Conservation (phyloP, 1,140 invertebrate species). For the Drosophila rufa region DNA sequence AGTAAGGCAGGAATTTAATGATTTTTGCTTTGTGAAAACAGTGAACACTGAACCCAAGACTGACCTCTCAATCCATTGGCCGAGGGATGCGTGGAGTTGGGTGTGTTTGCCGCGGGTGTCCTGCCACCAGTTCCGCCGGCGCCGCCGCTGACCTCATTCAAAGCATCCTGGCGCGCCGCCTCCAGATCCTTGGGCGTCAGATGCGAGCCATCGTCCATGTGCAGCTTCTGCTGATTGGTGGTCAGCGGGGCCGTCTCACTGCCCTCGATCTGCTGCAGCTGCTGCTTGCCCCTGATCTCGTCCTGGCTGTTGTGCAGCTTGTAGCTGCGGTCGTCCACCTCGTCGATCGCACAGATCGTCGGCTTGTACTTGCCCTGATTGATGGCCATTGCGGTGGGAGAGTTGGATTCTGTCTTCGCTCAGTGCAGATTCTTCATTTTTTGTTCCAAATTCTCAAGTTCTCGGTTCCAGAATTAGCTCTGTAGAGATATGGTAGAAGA, state of each 20-base stretch:
- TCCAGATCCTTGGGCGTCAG: constrained; percentile 74
- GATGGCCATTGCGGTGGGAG: constrained; percentile 57
- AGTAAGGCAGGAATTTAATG: not conserved
- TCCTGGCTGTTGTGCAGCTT: constrained; percentile 67
- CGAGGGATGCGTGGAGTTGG: constrained; percentile 68
- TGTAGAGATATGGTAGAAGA: not conserved
- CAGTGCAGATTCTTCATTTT: constrained; percentile 26
- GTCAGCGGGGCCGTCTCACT: constrained; percentile 81
- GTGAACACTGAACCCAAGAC: not conserved
- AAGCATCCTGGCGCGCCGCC: constrained; percentile 64
- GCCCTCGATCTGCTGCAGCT: constrained; percentile 72
- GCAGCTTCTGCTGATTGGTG: constrained; percentile 79
- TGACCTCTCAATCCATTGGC: constrained; percentile 80
- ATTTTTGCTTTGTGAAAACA: not conserved
- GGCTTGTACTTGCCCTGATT: constrained; percentile 83
- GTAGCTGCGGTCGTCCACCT: constrained; percentile 80
- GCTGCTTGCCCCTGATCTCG: constrained; percentile 44
- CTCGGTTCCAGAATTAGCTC: constrained; percentile 6
- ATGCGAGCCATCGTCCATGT: constrained; percentile 69
- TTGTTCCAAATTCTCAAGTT: not conserved
- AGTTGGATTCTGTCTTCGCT: not conserved
- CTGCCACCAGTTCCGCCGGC: constrained; percentile 35
- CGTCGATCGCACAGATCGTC: constrained; percentile 77
- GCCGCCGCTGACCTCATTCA: constrained; percentile 23
- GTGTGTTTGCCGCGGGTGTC: constrained; percentile 67